Evolutionary conservation across 92 coral and sea anemone genomes (phyloP).

Genomic region (Porites cylindrica): DNA sequence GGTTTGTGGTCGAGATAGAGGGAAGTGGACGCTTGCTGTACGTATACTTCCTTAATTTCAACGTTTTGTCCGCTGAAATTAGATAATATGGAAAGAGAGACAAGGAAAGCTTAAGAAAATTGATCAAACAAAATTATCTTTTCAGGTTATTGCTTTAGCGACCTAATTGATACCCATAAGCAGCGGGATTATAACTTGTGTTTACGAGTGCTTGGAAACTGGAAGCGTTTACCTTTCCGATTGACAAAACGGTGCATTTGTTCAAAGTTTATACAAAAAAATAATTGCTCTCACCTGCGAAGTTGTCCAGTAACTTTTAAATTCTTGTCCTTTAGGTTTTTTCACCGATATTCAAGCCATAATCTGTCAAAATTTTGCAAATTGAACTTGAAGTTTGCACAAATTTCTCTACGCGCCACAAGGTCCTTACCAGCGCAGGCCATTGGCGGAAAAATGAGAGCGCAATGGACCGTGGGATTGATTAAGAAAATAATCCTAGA

Average conservation of each 20-base stretch:
- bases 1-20: neutral
- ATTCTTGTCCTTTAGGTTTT: neutral
- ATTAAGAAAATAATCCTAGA: slow-evolving; percentile 1
- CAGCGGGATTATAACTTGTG: slow-evolving; percentile 5
- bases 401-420: slow-evolving; percentile 91
- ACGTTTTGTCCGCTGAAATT: neutral
- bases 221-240: neutral
- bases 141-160: slow-evolving; percentile 8
- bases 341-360: neutral
- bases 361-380: slow-evolving; percentile 37
- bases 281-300: slow-evolving; percentile 13
- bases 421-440: slow-evolving; percentile 68
- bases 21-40: neutral
- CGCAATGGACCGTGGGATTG: slow-evolving; percentile 88
- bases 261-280: neutral
- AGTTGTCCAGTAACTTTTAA: neutral
- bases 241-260: slow-evolving; percentile 4
- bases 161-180: slow-evolving; percentile 24
- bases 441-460: slow-evolving; percentile 78
- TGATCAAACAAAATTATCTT: neutral
- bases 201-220: slow-evolving; percentile 55
- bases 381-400: slow-evolving; percentile 56
- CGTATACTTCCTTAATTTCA: neutral
- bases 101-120: neutral
- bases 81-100: neutral